A percentile compares a stretch with the other conserved stretches of the same genome.
Conservation (phyloP, 2,888 invertebrate genomes). For the Sinhomidia bicolor region DNA sequence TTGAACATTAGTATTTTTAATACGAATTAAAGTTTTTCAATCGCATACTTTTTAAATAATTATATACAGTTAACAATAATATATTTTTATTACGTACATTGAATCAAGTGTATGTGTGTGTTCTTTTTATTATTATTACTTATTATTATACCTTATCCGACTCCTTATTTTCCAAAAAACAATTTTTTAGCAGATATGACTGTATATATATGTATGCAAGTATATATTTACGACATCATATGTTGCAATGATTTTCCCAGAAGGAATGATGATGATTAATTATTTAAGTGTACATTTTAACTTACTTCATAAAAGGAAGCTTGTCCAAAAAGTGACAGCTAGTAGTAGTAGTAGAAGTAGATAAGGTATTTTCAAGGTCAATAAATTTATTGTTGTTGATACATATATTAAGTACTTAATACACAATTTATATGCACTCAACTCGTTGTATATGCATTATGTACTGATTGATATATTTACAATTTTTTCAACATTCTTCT, state of each 20-base stretch:
- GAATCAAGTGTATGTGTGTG: too few relatives aligned
- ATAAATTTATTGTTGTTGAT: not conserved
- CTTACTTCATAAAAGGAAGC: not conserved
- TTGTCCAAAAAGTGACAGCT: not conserved
- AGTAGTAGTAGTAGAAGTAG: too few relatives aligned
- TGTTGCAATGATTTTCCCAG: slow-evolving; percentile 29
- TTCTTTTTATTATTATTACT: not conserved
- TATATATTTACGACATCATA: slow-evolving; percentile 8
- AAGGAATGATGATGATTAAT: slow-evolving; percentile 27
- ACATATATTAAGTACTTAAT: not conserved
- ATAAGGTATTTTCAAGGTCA: slow-evolving; percentile 27
- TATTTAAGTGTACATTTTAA: not conserved
- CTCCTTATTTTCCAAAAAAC: not conserved
- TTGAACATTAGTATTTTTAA: too few relatives aligned
- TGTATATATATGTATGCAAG: slow-evolving; percentile 2
- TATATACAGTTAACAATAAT: too few relatives aligned
- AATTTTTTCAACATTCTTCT: not conserved
- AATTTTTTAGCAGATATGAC: slow-evolving; percentile 22
- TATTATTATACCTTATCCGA: not conserved
- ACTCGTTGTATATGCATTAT: not conserved
- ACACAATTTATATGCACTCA: not conserved
- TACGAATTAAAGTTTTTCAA: too few relatives aligned
- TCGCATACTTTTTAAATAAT: too few relatives aligned
- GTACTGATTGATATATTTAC: not conserved
- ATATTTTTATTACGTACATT: not conserved